Conservation (phyloP, 2,888 invertebrate species). For the Anarsia innoxiella region DNA sequence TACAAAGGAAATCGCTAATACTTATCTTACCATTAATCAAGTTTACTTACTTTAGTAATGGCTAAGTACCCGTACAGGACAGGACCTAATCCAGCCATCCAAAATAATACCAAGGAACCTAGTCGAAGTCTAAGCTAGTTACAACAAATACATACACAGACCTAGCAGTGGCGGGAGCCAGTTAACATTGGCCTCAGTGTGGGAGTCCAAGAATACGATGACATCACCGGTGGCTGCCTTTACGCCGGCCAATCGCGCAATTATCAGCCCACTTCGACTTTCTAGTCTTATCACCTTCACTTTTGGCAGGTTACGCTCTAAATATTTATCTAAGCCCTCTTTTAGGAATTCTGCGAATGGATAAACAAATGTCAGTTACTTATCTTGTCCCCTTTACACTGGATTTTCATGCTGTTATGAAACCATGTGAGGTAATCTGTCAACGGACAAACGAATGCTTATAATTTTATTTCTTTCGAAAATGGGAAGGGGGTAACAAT, state of each 20-base stretch:
- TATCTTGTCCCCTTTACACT: neutral
- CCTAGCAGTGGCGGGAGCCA: constrained; percentile 88
- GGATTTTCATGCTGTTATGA: neutral
- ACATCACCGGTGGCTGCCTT: constrained; percentile 72
- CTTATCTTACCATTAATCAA: neutral
- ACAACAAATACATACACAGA: neutral
- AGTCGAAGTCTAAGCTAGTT: no score
- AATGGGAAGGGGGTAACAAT: neutral
- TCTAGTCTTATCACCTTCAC: neutral
- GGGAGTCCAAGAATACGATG: constrained; percentile 90
- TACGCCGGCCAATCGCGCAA: constrained; percentile 87
- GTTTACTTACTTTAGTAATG: no score
- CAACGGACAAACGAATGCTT: neutral
- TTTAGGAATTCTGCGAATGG: neutral
- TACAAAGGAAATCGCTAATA: neutral
- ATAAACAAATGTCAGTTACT: constrained; percentile 1
- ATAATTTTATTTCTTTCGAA: neutral
- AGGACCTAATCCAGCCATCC: no score
- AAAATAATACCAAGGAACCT: no score
- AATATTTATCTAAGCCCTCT: neutral
- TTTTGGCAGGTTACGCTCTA: neutral
- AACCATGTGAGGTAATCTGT: neutral
- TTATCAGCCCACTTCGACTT: constrained; percentile 86
- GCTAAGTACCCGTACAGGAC: no score
- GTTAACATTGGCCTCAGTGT: constrained; percentile 85